Evolutionary conservation across 2,797 vertebrate species (phyloP).

Genomic region (Epinephelus malabaricus): DNA sequence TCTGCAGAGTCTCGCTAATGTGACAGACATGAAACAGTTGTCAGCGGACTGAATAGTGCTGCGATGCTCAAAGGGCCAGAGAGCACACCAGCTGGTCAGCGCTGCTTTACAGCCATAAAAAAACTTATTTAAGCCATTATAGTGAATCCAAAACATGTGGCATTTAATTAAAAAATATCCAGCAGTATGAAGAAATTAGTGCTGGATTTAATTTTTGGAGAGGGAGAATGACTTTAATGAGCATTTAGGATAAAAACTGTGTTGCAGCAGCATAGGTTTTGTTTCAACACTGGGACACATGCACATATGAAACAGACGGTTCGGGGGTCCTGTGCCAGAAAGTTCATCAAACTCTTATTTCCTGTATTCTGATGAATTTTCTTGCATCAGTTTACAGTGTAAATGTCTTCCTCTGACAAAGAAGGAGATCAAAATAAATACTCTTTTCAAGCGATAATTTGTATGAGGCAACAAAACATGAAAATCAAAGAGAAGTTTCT

Average conservation of each 20-base stretch:
- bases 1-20: slow-evolving; percentile 47
- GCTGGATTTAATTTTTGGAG: slow-evolving; percentile 4
- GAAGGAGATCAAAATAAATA: too few species aligned
- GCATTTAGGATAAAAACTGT: neutral
- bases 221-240: neutral
- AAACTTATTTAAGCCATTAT: slow-evolving; percentile 27
- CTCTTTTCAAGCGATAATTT: too few species aligned
- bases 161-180: slow-evolving; percentile 13
- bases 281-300: too few species aligned
- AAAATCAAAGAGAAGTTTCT: neutral
- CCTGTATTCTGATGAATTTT: too few species aligned
- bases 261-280: too few species aligned
- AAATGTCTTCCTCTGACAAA: too few species aligned
- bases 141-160: slow-evolving; percentile 49
- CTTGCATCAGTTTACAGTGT: too few species aligned
- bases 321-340: too few species aligned
- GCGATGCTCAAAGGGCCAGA: slow-evolving; percentile 38
- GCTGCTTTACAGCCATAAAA: slow-evolving; percentile 31
- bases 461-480: too few species aligned
- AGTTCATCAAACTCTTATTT: too few species aligned
- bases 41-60: slow-evolving; percentile 29
- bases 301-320: too few species aligned
- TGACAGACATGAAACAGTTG: slow-evolving; percentile 59
- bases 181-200: slow-evolving; percentile 10
- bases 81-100: slow-evolving; percentile 56